phyloP scores from a whole-genome alignment of 2,888 invertebrate species.

The Metellina segmentata region DNA sequence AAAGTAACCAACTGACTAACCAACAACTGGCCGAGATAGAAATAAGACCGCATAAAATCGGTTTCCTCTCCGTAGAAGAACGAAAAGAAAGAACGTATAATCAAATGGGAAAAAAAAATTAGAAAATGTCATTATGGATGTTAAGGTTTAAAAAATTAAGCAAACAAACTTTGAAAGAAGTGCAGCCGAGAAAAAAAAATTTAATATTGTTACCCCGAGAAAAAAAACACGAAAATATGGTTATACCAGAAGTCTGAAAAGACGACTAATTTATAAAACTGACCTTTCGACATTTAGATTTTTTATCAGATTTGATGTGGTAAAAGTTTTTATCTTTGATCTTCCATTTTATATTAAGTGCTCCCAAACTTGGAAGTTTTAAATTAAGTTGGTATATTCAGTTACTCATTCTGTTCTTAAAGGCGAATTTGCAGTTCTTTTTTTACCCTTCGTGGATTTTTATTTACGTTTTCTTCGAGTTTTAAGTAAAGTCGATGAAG shows the following conservation, averaged over 20 bases:
- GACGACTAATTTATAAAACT: not conserved
- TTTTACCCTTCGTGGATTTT: no score
- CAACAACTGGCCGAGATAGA: no score
- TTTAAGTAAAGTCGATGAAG: no score
- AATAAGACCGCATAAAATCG: no score
- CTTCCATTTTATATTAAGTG: not conserved
- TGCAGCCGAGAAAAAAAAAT: not conserved
- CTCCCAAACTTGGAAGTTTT: not conserved
- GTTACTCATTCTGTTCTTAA: not conserved
- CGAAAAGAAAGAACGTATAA: not conserved
- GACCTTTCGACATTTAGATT: not conserved
- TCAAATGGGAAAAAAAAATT: not conserved
- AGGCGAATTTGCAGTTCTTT: no score
- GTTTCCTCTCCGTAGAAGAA: no score
- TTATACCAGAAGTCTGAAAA: not conserved
- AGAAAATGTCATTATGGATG: not conserved
- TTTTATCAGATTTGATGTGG: not conserved
- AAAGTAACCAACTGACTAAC: no score
- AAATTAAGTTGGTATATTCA: not conserved
- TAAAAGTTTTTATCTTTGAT: not conserved
- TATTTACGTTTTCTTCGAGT: no score
- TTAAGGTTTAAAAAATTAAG: not conserved
- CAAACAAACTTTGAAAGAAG: not conserved
- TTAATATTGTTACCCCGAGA: not conserved
- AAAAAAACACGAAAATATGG: not conserved